Conservation (phyloP, 53 echinoderm and acorn worm genomes). For the Mesocentrotus franciscanus region DNA sequence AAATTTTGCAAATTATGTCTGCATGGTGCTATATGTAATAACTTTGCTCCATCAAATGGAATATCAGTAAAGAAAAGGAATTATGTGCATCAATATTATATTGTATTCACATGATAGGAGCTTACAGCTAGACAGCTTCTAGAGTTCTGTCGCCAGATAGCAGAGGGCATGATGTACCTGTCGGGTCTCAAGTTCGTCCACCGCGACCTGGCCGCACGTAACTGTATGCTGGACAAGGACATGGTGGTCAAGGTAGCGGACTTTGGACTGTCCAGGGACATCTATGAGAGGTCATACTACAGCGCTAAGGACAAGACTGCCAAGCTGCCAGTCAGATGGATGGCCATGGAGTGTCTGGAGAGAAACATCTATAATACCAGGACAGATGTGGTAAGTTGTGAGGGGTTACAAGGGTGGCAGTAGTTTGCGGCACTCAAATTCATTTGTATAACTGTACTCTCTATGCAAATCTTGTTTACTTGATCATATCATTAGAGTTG, state of each 20-base stretch:
- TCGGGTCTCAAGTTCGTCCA: slow-evolving; percentile 94
- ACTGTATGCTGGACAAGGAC: slow-evolving; percentile 91
- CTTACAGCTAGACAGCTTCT: slow-evolving; percentile 91
- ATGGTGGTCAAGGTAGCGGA: slow-evolving; percentile 92
- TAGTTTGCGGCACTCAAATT: too few relatives aligned
- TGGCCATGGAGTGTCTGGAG: slow-evolving; percentile 96
- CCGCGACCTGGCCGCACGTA: slow-evolving; percentile 95
- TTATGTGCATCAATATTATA: not conserved
- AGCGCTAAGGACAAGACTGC: slow-evolving; percentile 94
- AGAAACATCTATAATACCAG: slow-evolving; percentile 92
- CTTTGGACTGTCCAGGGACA: slow-evolving; percentile 96
- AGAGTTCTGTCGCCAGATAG: slow-evolving; percentile 85
- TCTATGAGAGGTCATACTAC: slow-evolving; percentile 97
- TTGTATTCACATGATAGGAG: slow-evolving; percentile 68
- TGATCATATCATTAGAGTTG: too few relatives aligned
- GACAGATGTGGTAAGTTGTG: slow-evolving; percentile 90
- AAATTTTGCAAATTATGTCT: too few relatives aligned
- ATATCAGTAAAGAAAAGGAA: too few relatives aligned
- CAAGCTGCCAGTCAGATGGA: slow-evolving; percentile 96
- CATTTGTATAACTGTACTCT: too few relatives aligned
- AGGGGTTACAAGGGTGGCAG: not conserved
- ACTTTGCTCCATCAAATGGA: too few relatives aligned
- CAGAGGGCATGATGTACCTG: slow-evolving; percentile 94
- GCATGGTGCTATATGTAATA: too few relatives aligned
- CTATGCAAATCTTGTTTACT: too few relatives aligned